Evolutionary conservation across 2,888 invertebrate species (phyloP).

Genomic region (Geophilus truncorum): DNA sequence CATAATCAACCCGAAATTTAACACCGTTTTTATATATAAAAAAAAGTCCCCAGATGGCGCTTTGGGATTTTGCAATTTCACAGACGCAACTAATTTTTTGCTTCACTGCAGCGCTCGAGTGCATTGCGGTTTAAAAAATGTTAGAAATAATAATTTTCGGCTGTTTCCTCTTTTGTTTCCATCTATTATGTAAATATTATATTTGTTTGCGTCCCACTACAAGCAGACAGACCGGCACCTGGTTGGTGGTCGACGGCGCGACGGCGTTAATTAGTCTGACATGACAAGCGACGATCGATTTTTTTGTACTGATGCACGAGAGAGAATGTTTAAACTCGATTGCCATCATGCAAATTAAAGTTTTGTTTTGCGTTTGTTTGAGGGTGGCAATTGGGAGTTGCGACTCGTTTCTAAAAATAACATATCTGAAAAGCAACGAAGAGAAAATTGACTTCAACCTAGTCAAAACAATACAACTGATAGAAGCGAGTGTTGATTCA

Average conservation of each 20-base stretch:
- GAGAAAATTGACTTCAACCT: neutral
- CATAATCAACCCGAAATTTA: neutral
- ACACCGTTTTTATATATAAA: neutral
- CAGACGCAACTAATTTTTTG: too few species aligned
- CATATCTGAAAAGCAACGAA: neutral
- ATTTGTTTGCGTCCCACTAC: neutral
- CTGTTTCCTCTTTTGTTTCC: neutral
- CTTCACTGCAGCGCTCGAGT: neutral
- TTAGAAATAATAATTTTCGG: neutral
- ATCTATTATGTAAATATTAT: neutral
- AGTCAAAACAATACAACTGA: constrained; percentile 21
- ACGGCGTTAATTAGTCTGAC: constrained; percentile 15
- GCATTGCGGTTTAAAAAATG: neutral
- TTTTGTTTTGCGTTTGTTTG: neutral
- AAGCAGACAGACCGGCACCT: constrained; percentile 16
- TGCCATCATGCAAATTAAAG: neutral
- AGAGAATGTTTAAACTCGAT: neutral
- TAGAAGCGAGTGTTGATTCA: neutral
- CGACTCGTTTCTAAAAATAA: neutral
- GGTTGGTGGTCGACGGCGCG: neutral
- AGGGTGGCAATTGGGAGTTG: neutral
- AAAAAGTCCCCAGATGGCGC: too few species aligned
- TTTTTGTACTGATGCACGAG: neutral
- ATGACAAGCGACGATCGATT: neutral
- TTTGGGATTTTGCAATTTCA: too few species aligned